Base-by-base conservation (phyloP, 30 jellyfish, hydroid and myxozoan genomes). In the Aurelia sp. region DNA sequence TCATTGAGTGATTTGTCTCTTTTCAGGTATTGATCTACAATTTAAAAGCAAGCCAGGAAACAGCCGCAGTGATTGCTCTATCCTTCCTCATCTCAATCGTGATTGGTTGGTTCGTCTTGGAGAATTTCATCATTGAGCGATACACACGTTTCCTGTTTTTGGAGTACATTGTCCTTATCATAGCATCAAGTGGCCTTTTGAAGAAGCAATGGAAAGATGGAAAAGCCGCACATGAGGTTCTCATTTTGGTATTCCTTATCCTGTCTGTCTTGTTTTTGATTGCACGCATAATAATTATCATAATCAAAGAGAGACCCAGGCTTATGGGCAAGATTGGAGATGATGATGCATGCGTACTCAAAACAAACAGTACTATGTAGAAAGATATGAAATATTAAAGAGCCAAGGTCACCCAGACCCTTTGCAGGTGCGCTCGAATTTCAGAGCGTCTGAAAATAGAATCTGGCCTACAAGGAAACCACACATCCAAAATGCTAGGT, bases 151-250 rank as follows among this genome's bases (percentile, higher is more conserved):
- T 75, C n/a, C 16, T 75, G 19, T 55, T 58, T 13, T 62, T 75
- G 6, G 86, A 75, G 47, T 75, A 75, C 51, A 74, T 58, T 53
- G 74, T 75, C 16, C 37, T 75, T 62, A 58, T 75, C n/a, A 62
- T 75, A 19, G 86, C 86, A 6, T 19, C 73, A 40, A 58, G 86
- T 3, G 74, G 73, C n/a, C 63, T 75, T 11, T 58, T 75, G 63
- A 53, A 75, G 18, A 62, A 73, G 17, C 86, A 75, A n/a, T 75
- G 86, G 86, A 75, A 55, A n/a, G 63, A 75, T 33, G 86, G 86
- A 16, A 58, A 62, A 13, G 86, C 75, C 20, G 86, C 75, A 12
- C 60, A 75, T 15, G 62, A 75, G 16, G 75, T 50, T 6, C 62
- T 55, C 51, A 58, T 75, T 15, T 37, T 75, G n/a, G 86, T 62